Percentiles rank a stretch among this genome's conserved stretches.
These are phyloP conservation scores for Rhinoraja longicauda DNA, from an alignment of 2,797 vertebrate genomes.

Conservation along the genomic window DNA sequence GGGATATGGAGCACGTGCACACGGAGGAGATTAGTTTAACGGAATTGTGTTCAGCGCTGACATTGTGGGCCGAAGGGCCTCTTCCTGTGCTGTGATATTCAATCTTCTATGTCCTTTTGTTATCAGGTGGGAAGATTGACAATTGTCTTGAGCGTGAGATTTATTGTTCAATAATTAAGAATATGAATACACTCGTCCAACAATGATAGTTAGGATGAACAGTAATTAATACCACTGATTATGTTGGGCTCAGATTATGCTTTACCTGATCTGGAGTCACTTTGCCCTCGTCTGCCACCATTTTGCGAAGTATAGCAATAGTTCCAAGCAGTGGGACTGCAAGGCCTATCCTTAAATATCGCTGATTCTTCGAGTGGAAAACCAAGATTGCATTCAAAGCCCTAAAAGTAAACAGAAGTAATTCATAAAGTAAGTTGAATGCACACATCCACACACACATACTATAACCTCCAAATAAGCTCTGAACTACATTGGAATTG, in stretches of 20 bases:
- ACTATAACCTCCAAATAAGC: too few species aligned
- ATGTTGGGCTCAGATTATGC: background rate
- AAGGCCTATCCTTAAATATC: conserved; percentile 75
- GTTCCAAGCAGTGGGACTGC: conserved; percentile 76
- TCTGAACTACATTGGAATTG: too few species aligned
- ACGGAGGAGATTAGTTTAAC: too few species aligned
- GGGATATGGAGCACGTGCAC: too few species aligned
- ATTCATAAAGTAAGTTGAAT: background rate
- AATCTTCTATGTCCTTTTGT: too few species aligned
- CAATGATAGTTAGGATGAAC: background rate
- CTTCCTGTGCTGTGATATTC: too few species aligned
- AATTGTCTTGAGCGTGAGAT: background rate
- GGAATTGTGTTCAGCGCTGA: too few species aligned
- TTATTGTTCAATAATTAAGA: background rate
- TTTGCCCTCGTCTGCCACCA: conserved; percentile 77
- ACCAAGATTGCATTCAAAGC: conserved; percentile 78
- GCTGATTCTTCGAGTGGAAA: conserved; percentile 71
- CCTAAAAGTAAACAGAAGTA: conserved; percentile 53
- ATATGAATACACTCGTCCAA: background rate
- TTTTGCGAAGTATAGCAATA: conserved; percentile 66
- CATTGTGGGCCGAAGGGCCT: too few species aligned
- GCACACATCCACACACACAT: too few species aligned
- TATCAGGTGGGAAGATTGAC: background rate
- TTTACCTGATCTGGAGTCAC: conserved; percentile 73
- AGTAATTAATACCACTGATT: background rate